Conservation (phyloP, 1,140 invertebrate species). For the Bombus fervidus region DNA sequence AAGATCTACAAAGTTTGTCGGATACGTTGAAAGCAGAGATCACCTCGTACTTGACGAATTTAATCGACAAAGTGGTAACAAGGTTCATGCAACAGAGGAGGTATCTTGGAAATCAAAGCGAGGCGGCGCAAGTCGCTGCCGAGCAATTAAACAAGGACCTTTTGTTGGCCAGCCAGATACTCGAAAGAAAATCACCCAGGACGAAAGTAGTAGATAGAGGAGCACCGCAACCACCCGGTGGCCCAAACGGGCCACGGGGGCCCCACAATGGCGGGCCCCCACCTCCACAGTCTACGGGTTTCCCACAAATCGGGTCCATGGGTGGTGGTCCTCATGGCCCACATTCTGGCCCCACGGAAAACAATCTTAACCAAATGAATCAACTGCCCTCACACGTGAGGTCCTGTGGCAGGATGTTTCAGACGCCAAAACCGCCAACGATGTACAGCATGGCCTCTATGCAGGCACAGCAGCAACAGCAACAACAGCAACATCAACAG, state of each 20-base stretch:
- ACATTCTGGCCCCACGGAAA: conserved; percentile 81
- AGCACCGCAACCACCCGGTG: conserved; percentile 78
- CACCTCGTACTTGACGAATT: conserved; percentile 89
- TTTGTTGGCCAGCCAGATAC: conserved; percentile 89
- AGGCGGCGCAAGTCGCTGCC: conserved; percentile 88
- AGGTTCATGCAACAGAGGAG: conserved; percentile 92
- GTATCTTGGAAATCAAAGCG: conserved; percentile 89
- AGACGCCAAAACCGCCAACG: conserved; percentile 89
- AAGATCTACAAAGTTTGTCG: conserved; percentile 93
- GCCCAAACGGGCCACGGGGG: conserved; percentile 80
- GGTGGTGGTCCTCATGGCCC: conserved; percentile 75
- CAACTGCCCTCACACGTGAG: conserved; percentile 87
- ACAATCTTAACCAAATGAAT: conserved; percentile 85
- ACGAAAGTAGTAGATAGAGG: conserved; percentile 89
- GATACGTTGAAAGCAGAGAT: conserved; percentile 95
- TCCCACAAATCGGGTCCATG: conserved; percentile 77
- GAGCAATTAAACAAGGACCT: conserved; percentile 92
- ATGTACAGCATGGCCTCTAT: conserved; percentile 80
- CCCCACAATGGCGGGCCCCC: conserved; percentile 81
- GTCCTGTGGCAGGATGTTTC: conserved; percentile 89
- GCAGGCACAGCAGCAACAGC: conserved; percentile 86
- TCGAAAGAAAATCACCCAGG: conserved; percentile 92
- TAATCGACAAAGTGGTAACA: conserved; percentile 94
- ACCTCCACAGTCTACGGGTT: conserved; percentile 82
- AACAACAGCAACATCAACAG: conserved; percentile 84